Percentiles rank a stretch among this genome's conserved stretches.
Evolutionary conservation across 2,888 invertebrate species (phyloP).

Genomic region (Cheilosia grossa): DNA sequence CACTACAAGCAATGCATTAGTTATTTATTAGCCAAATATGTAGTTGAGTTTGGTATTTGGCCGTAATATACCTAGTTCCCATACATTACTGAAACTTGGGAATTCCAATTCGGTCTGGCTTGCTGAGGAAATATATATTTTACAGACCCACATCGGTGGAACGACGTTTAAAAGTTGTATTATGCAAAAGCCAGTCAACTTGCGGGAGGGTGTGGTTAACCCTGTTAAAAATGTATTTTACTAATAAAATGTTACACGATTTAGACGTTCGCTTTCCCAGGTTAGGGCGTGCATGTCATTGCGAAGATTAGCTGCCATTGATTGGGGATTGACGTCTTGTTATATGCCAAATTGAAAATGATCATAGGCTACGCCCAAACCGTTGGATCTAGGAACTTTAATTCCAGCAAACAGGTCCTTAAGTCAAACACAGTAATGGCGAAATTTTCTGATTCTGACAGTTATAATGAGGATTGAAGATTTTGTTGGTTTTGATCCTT

Average conservation of each 20-base stretch:
- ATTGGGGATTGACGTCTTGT: not conserved
- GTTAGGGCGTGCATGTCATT: not conserved
- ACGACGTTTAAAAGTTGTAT: not conserved
- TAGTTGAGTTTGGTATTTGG: slow-evolving; percentile 8
- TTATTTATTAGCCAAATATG: slow-evolving; percentile 20
- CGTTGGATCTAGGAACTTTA: too few relatives aligned
- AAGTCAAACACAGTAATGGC: too few relatives aligned
- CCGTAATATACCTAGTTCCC: slow-evolving; percentile 41
- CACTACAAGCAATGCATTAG: slow-evolving; percentile 40
- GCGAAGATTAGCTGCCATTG: not conserved
- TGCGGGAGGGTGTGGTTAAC: not conserved
- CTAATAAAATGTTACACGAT: not conserved
- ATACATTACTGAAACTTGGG: slow-evolving; percentile 13
- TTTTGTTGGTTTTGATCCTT: too few relatives aligned
- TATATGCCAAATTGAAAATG: not conserved
- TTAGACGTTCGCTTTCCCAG: not conserved
- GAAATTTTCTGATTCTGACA: too few relatives aligned
- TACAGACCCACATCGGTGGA: too few relatives aligned
- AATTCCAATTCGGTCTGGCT: slow-evolving; percentile 9
- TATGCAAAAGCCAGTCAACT: not conserved
- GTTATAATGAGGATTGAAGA: too few relatives aligned
- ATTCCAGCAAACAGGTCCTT: too few relatives aligned
- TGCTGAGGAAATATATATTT: not conserved
- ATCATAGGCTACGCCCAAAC: too few relatives aligned
- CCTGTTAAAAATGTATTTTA: not conserved